phyloP scores from a whole-genome alignment of 1,140 invertebrate species.

The Drosophila serrata region DNA sequence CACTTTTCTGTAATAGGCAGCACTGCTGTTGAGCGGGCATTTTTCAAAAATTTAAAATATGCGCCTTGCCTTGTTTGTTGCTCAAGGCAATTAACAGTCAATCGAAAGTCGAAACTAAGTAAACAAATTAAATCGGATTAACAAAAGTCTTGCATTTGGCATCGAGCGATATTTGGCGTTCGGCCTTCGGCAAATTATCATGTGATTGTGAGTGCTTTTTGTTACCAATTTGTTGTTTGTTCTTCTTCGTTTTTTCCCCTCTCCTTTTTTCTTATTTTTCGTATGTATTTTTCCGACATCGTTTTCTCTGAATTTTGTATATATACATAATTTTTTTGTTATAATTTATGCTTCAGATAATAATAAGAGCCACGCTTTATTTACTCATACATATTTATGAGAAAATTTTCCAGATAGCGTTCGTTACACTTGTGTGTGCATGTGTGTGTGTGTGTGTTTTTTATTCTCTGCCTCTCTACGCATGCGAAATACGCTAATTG shows the following conservation, averaged over 20 bases:
- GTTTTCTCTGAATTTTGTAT: background rate
- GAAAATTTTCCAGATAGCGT: slow-evolving; percentile 46
- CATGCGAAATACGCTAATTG: slow-evolving; percentile 61
- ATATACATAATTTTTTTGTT: slow-evolving; percentile 1
- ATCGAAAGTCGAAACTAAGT: slow-evolving; percentile 30
- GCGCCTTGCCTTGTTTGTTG: slow-evolving; percentile 17
- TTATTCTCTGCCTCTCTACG: slow-evolving; percentile 29
- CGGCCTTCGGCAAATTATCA: slow-evolving; percentile 64
- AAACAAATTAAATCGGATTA: slow-evolving; percentile 46
- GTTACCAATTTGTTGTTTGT: slow-evolving; percentile 29
- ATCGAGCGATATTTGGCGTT: slow-evolving; percentile 48
- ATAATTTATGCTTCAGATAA: slow-evolving; percentile 27
- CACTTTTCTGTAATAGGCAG: background rate
- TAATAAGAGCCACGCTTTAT: slow-evolving; percentile 21
- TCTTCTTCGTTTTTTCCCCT: slow-evolving; percentile 7
- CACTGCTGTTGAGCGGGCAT: slow-evolving; percentile 19
- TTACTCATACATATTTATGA: slow-evolving; percentile 52
- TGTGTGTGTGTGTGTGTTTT: slow-evolving; percentile 14
- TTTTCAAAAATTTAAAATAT: slow-evolving; percentile 41
- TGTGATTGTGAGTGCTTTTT: slow-evolving; percentile 60
- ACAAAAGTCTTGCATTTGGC: slow-evolving; percentile 45
- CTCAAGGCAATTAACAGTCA: slow-evolving; percentile 53
- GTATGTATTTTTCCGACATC: background rate
- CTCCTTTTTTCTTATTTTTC: background rate
- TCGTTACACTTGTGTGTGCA: slow-evolving; percentile 5